phyloP scores from a whole-genome alignment of 2,888 invertebrate species.

The Agrotis puta region DNA sequence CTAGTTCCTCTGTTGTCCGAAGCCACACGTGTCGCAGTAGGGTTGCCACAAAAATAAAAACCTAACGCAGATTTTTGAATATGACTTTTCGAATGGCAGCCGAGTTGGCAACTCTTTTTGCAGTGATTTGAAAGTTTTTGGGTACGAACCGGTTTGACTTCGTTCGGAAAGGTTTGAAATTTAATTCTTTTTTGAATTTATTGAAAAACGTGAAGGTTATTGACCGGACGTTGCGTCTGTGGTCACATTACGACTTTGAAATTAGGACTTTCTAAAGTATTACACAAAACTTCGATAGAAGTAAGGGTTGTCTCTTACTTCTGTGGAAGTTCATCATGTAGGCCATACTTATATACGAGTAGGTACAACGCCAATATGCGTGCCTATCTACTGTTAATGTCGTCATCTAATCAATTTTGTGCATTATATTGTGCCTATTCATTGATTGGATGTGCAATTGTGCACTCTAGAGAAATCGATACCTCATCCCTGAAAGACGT shows the following conservation, averaged over 20 bases:
- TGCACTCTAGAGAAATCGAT: too few relatives aligned
- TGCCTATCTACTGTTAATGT: too few relatives aligned
- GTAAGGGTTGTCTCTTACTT: too few relatives aligned
- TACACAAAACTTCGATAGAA: too few relatives aligned
- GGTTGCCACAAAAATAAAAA: slow-evolving; percentile 65
- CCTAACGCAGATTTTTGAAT: slow-evolving; percentile 63
- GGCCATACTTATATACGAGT: too few relatives aligned
- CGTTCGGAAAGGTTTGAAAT: neutral
- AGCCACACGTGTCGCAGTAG: slow-evolving; percentile 64
- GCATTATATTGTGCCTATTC: too few relatives aligned
- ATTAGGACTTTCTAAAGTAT: too few relatives aligned
- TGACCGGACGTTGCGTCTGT: neutral
- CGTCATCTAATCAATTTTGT: too few relatives aligned
- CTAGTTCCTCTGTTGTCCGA: slow-evolving; percentile 57
- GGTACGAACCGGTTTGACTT: neutral
- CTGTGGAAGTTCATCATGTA: too few relatives aligned
- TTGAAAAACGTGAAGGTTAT: neutral
- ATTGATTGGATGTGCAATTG: too few relatives aligned
- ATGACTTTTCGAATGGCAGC: slow-evolving; percentile 59
- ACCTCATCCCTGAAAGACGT: too few relatives aligned
- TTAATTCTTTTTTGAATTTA: neutral
- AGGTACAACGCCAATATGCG: too few relatives aligned
- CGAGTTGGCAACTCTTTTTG: slow-evolving; percentile 34
- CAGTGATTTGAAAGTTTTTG: slow-evolving; percentile 39
- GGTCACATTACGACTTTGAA: neutral